Conservation (phyloP, 1,140 invertebrate genomes). For the Brachionus plicatilis region DNA sequence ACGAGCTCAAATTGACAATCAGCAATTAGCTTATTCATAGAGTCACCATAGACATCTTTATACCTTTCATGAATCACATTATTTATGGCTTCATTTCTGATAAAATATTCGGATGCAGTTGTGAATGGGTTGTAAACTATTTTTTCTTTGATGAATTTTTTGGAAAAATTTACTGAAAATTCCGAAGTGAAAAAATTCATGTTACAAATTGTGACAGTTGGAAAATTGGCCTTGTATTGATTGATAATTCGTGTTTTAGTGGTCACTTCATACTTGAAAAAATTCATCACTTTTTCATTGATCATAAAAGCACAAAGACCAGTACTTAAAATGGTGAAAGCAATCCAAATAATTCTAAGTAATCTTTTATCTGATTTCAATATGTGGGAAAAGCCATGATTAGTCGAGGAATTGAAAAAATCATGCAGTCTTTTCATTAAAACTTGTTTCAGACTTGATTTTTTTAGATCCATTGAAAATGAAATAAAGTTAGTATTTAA, state of each 20-base stretch:
- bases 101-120: not conserved
- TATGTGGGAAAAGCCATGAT: not conserved
- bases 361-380: not conserved
- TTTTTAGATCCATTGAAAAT: not conserved
- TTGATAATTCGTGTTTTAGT: not conserved
- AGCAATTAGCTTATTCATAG: not conserved
- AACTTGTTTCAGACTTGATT: not conserved
- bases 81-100: not conserved
- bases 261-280: not conserved
- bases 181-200: not conserved
- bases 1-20: not conserved
- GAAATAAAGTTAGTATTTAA: not conserved
- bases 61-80: not conserved
- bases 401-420: not conserved
- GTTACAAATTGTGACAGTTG: not conserved
- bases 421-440: not conserved
- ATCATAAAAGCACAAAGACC: not conserved
- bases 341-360: not conserved
- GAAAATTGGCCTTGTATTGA: not conserved
- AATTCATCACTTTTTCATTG: not conserved
- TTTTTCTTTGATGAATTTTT: not conserved
- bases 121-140: not conserved
- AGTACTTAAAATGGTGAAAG: not conserved
- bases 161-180: not conserved
- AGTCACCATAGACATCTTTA: not conserved